Percentiles rank a stretch among this genome's conserved stretches.
These are phyloP conservation scores for Hyppa rectilinea DNA, from an alignment of 2,888 invertebrate genomes.

Conservation along the genomic window DNA sequence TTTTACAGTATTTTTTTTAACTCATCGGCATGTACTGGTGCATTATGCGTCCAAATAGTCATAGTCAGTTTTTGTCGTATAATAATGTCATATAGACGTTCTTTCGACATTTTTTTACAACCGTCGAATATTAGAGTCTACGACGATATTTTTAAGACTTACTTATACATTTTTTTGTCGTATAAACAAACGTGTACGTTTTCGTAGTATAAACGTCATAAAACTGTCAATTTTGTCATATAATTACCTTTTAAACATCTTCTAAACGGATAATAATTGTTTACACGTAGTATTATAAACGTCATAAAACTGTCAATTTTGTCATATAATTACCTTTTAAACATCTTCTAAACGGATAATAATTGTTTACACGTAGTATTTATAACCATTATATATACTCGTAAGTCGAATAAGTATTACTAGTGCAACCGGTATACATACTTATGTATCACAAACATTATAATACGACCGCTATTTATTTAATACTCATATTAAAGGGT, in stretches of 20 bases:
- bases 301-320: not conserved
- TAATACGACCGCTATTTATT: slow-evolving; percentile 3
- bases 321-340: slow-evolving; percentile 1
- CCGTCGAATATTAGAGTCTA: no score
- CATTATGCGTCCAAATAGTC: slow-evolving; percentile 9
- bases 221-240: not conserved
- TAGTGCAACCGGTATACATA: not conserved
- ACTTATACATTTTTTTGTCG: not conserved
- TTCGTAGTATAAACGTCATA: not conserved
- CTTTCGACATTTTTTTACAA: not conserved
- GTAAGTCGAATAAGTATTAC: not conserved
- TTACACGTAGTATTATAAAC: not conserved
- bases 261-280: slow-evolving; percentile 2
- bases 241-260: slow-evolving; percentile 4
- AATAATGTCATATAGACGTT: slow-evolving; percentile 2
- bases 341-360: slow-evolving; percentile 2
- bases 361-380: not conserved
- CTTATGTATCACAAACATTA: not conserved
- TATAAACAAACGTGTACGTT: slow-evolving; percentile 3
- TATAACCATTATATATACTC: not conserved
- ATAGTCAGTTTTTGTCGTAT: not conserved
- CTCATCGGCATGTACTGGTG: slow-evolving; percentile 6
- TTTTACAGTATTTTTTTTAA: not conserved
- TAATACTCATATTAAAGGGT: no score
- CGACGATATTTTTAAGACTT: not conserved